phyloP scores from a whole-genome alignment of 2,888 invertebrate species.

The Tipula lateralis region DNA sequence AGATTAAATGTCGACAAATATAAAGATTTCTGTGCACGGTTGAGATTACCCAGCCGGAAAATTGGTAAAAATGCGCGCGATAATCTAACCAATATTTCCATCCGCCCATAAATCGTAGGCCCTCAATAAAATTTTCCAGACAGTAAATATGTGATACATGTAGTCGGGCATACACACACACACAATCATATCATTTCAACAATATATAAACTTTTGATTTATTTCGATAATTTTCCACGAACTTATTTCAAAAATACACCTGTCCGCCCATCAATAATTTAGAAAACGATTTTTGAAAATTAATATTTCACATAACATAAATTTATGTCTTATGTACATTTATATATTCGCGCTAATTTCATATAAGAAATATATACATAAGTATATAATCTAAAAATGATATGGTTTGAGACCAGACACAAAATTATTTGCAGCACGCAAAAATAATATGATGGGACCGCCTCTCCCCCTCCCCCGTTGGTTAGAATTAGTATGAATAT shows the following conservation, averaged over 20 bases:
- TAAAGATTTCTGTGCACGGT: background rate
- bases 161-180: background rate
- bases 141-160: background rate
- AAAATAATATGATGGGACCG: background rate
- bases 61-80: background rate
- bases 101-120: background rate
- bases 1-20: background rate
- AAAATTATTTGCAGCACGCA: background rate
- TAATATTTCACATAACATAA: background rate
- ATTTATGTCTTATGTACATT: background rate
- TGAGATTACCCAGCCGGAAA: background rate
- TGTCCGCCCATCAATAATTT: conserved; percentile 11
- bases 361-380: background rate
- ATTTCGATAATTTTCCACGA: background rate
- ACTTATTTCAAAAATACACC: background rate
- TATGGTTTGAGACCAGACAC: conserved; percentile 15
- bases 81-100: background rate
- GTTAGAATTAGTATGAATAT: background rate
- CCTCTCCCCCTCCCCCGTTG: background rate
- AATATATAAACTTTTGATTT: background rate
- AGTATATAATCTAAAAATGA: background rate
- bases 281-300: background rate
- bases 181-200: background rate
- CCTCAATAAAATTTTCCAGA: background rate
- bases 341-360: background rate